Evolutionary conservation across 2,888 invertebrate species (phyloP).

Genomic region (Toxonevra muliebris): DNA sequence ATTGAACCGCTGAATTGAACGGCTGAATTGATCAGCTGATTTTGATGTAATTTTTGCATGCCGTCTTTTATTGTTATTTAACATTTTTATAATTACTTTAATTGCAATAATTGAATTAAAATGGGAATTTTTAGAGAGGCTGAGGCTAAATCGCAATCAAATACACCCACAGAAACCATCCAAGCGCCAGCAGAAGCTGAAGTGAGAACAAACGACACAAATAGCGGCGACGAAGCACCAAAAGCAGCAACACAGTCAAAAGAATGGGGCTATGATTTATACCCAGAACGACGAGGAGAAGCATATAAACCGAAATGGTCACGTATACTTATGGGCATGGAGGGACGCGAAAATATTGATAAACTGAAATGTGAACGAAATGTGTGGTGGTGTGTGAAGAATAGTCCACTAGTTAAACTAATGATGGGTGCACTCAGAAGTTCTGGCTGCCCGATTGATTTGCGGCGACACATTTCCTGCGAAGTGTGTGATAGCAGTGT

Average conservation of each 20-base stretch:
- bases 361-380: constrained; percentile 83
- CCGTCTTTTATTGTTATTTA: constrained; percentile 21
- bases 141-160: constrained; percentile 31
- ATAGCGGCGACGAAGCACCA: constrained; percentile 1
- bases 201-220: not conserved
- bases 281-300: constrained; percentile 79
- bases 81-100: constrained; percentile 24
- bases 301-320: constrained; percentile 68
- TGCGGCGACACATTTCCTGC: constrained; percentile 89
- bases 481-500: constrained; percentile 87
- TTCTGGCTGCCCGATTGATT: constrained; percentile 75
- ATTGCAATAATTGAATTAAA: constrained; percentile 18
- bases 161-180: constrained; percentile 14
- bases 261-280: constrained; percentile 81
- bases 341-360: constrained; percentile 75
- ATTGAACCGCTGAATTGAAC: too few relatives aligned
- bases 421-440: constrained; percentile 84
- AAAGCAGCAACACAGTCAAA: constrained; percentile 38
- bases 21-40: constrained; percentile 25
- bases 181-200: not conserved
- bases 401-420: constrained; percentile 82
- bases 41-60: not conserved
- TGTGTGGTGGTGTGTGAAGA: constrained; percentile 75
- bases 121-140: constrained; percentile 40
- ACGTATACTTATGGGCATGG: constrained; percentile 70